These are phyloP conservation scores for Hormaphis cornu DNA, from an alignment of 1,140 invertebrate species.

Conservation along the genomic window DNA sequence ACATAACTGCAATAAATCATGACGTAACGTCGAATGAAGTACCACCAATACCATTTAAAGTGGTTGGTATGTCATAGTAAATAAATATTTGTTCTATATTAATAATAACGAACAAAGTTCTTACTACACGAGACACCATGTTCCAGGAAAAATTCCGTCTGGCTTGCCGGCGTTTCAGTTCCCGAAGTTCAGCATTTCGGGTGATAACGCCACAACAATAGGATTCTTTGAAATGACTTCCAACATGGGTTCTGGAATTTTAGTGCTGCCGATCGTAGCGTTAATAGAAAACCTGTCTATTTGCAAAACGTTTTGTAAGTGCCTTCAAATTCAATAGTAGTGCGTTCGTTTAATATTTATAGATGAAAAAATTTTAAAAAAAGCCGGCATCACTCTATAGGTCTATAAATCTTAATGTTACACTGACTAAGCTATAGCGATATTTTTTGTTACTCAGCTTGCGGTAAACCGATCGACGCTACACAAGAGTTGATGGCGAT, in stretches of 20 bases:
- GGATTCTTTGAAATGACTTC: constrained; percentile 59
- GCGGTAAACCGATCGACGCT: constrained; percentile 67
- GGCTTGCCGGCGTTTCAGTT: constrained; percentile 55
- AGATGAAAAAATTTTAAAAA: too few species aligned
- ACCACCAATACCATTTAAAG: constrained; percentile 3
- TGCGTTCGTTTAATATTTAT: too few species aligned
- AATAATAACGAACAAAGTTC: too few species aligned
- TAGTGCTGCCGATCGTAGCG: constrained; percentile 68
- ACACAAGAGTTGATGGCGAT: constrained; percentile 77
- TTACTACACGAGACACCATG: neutral
- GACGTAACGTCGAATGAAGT: neutral
- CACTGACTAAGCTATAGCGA: too few species aligned
- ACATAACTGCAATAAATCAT: constrained; percentile 42
- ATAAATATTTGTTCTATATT: too few species aligned
- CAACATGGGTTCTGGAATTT: constrained; percentile 61
- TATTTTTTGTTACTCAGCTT: constrained; percentile 40
- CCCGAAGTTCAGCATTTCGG: constrained; percentile 52
- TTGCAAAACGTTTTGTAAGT: constrained; percentile 62
- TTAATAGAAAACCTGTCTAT: constrained; percentile 77
- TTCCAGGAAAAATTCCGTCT: constrained; percentile 51
- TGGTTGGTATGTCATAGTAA: constrained; percentile 8
- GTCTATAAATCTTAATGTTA: too few species aligned
- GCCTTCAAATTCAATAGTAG: neutral
- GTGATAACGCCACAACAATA: constrained; percentile 44
- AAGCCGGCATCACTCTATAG: too few species aligned